These are phyloP conservation scores for Paralvinella palmiformis DNA, from an alignment of 1,140 invertebrate genomes.

Conservation along the genomic window DNA sequence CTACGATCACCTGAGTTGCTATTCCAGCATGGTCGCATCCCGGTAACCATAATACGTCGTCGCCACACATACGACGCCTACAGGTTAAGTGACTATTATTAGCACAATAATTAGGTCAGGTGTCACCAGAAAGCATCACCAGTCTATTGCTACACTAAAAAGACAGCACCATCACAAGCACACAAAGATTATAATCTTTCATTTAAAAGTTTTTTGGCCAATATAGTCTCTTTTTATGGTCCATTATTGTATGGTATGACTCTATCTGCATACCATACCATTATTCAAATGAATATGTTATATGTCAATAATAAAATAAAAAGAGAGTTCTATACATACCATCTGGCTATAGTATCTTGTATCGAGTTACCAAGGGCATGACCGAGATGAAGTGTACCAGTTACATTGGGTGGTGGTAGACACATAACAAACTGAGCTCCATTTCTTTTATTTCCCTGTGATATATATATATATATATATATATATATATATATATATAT, in stretches of 20 bases:
- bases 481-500: too few relatives aligned
- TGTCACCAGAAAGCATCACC: background rate
- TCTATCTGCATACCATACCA: background rate
- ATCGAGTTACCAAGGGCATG: conserved; percentile 96
- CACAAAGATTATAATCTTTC: background rate
- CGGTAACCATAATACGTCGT: conserved; percentile 89
- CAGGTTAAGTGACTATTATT: background rate
- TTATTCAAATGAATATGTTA: background rate
- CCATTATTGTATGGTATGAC: background rate
- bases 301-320: background rate
- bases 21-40: conserved; percentile 99
- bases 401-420: conserved; percentile 98
- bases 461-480: too few relatives aligned
- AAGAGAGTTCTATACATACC: conserved; percentile 35
- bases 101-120: background rate
- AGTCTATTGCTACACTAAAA: background rate
- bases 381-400: conserved; percentile 91
- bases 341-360: conserved; percentile 89
- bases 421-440: conserved; percentile 98
- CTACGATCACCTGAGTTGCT: conserved; percentile 88
- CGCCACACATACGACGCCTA: conserved; percentile 86
- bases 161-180: background rate
- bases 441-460: too few relatives aligned
- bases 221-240: background rate
- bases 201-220: background rate